Conservation (phyloP, 2,797 vertebrate genomes). For the Chloroceryle amazona region DNA sequence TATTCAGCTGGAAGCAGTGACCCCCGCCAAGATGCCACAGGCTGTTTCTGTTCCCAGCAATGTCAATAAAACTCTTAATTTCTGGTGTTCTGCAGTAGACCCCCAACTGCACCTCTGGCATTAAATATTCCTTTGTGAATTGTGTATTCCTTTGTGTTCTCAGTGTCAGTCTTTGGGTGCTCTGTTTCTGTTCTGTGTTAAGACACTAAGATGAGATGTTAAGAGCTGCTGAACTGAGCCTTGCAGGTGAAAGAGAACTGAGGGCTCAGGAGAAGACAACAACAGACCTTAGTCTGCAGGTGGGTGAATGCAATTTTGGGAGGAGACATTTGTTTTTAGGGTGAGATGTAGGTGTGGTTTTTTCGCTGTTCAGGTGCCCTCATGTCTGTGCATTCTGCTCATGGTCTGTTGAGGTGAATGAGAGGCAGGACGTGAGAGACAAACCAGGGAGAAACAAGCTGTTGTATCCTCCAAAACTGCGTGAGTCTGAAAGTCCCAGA, state of each 20-base stretch:
- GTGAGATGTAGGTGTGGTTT: not conserved
- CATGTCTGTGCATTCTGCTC: not conserved
- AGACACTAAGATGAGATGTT: not conserved
- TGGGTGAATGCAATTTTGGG: not conserved
- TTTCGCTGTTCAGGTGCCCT: not conserved
- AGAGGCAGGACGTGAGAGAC: not conserved
- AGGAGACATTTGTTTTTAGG: accelerated
- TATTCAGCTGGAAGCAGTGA: not conserved
- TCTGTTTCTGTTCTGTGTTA: not conserved
- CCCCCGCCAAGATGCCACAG: not conserved
- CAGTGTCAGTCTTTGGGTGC: not conserved
- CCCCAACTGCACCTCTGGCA: accelerated
- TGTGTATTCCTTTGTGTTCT: not conserved
- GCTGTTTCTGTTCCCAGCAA: not conserved
- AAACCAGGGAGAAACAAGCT: accelerated
- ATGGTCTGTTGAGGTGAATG: accelerated
- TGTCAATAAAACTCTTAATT: not conserved
- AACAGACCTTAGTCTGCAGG: not conserved
- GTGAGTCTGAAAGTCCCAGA: not conserved
- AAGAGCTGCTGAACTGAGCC: not conserved
- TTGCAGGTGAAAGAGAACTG: no score
- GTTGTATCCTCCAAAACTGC: accelerated
- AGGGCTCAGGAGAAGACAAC: not conserved
- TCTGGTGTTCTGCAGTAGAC: not conserved
- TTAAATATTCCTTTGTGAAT: not conserved